phyloP scores from a whole-genome alignment of 1,140 invertebrate genomes.

The Phymastichus coffea region DNA sequence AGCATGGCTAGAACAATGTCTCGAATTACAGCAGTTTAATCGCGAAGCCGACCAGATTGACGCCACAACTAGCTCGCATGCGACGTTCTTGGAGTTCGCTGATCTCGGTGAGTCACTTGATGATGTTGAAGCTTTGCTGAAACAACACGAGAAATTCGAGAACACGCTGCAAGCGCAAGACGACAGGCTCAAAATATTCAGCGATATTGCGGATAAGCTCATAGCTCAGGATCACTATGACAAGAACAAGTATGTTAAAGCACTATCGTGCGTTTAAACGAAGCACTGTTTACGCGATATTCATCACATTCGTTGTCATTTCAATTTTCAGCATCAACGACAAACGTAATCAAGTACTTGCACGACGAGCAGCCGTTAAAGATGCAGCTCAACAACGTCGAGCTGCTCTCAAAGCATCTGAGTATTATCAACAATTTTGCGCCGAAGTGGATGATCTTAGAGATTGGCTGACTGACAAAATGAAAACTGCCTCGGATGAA shows the following conservation, averaged over 20 bases:
- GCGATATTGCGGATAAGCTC: constrained; percentile 81
- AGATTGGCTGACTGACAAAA: constrained; percentile 91
- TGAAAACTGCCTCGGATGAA: constrained; percentile 87
- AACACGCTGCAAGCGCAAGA: constrained; percentile 92
- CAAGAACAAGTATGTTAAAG: constrained; percentile 69
- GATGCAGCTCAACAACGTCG: constrained; percentile 71
- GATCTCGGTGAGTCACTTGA: constrained; percentile 90
- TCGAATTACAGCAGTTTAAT: constrained; percentile 89
- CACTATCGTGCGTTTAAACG: not conserved
- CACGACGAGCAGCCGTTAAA: constrained; percentile 72
- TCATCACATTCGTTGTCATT: constrained; percentile 13
- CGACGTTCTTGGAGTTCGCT: constrained; percentile 88
- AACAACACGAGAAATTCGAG: constrained; percentile 93
- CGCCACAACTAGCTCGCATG: constrained; percentile 89
- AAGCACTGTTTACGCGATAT: constrained; percentile 26
- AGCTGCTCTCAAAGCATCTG: constrained; percentile 73
- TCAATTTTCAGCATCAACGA: constrained; percentile 66
- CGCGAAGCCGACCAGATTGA: constrained; percentile 97
- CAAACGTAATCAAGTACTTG: constrained; percentile 73
- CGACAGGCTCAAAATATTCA: constrained; percentile 84
- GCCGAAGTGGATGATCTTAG: constrained; percentile 86
- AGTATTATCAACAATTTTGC: constrained; percentile 82
- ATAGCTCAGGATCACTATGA: constrained; percentile 86
- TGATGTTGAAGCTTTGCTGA: constrained; percentile 90
- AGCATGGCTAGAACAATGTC: constrained; percentile 78